These are phyloP conservation scores for Tetramorium alpestre DNA, from an alignment of 1,140 invertebrate genomes.

Conservation along the genomic window DNA sequence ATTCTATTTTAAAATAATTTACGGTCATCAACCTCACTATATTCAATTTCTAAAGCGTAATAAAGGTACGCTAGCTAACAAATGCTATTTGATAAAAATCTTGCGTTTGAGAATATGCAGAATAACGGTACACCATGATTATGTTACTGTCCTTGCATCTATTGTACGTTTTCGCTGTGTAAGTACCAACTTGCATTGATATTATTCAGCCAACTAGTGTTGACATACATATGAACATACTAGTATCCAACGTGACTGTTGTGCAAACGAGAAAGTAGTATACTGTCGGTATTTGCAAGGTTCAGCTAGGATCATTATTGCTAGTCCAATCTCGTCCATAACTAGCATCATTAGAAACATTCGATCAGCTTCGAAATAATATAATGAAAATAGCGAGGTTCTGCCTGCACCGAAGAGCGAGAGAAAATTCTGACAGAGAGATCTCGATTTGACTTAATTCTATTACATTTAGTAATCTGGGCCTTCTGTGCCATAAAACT, in stretches of 20 bases:
- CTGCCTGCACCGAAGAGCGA: not conserved
- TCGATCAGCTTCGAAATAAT: slow-evolving; percentile 58
- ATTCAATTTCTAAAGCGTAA: not conserved
- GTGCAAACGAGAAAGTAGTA: slow-evolving; percentile 77
- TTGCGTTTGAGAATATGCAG: not conserved
- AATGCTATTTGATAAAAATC: not conserved
- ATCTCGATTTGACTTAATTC: slow-evolving; percentile 10
- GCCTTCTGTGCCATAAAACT: not conserved
- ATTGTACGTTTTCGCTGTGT: slow-evolving; percentile 37
- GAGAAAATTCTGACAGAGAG: slow-evolving; percentile 28
- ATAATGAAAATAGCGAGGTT: slow-evolving; percentile 42
- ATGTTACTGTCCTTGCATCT: slow-evolving; percentile 42
- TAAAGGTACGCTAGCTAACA: not conserved
- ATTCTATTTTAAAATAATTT: not conserved
- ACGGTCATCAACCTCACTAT: not conserved
- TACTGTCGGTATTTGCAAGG: slow-evolving; percentile 63
- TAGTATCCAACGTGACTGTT: slow-evolving; percentile 71
- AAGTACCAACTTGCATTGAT: slow-evolving; percentile 50
- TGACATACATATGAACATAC: slow-evolving; percentile 65
- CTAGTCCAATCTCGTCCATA: slow-evolving; percentile 49
- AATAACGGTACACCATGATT: slow-evolving; percentile 21
- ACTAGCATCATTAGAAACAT: slow-evolving; percentile 32
- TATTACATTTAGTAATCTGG: not conserved
- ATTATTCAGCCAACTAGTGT: slow-evolving; percentile 59
- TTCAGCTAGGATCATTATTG: slow-evolving; percentile 55